These are phyloP conservation scores for Phanerotoma sp. DNA, from an alignment of 2,888 invertebrate species.

Conservation along the genomic window DNA sequence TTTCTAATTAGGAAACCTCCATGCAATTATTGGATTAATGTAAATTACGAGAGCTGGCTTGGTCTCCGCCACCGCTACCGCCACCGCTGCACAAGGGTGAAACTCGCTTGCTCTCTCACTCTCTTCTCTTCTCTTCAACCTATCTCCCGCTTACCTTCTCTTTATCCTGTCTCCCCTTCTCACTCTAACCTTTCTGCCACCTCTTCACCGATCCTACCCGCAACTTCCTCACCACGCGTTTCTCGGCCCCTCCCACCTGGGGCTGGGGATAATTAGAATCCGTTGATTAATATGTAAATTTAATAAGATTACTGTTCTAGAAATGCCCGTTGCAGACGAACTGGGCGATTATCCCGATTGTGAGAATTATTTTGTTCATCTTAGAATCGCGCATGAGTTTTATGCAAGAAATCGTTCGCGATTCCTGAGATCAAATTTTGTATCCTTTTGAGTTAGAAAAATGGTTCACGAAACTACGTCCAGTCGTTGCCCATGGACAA, in stretches of 20 bases:
- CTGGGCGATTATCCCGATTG: slow-evolving; percentile 33
- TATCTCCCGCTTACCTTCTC: slow-evolving; percentile 21
- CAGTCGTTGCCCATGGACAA: too few species aligned
- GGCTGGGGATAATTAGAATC: slow-evolving; percentile 92
- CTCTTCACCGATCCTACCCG: slow-evolving; percentile 36
- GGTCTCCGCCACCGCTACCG: slow-evolving; percentile 55
- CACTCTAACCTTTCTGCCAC: slow-evolving; percentile 29
- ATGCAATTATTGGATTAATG: slow-evolving; percentile 93
- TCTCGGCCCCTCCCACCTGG: slow-evolving; percentile 48
- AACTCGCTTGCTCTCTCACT: slow-evolving; percentile 42
- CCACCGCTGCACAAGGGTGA: slow-evolving; percentile 55
- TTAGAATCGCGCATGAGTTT: too few species aligned
- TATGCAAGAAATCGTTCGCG: background rate
- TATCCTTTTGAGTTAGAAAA: too few species aligned
- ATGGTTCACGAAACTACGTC: too few species aligned
- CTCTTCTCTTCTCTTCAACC: slow-evolving; percentile 27
- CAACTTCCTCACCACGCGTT: slow-evolving; percentile 37
- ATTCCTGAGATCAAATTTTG: too few species aligned
- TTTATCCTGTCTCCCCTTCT: slow-evolving; percentile 17
- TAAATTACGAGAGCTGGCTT: slow-evolving; percentile 82
- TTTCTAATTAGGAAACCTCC: slow-evolving; percentile 91
- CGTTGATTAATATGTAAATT: slow-evolving; percentile 98
- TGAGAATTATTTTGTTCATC: slow-evolving; percentile 23
- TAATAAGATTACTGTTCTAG: slow-evolving; percentile 96
- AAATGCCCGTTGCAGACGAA: slow-evolving; percentile 65